Conservation (phyloP, 2,113 vertebrate genomes). For the Ammodytes marinus region DNA sequence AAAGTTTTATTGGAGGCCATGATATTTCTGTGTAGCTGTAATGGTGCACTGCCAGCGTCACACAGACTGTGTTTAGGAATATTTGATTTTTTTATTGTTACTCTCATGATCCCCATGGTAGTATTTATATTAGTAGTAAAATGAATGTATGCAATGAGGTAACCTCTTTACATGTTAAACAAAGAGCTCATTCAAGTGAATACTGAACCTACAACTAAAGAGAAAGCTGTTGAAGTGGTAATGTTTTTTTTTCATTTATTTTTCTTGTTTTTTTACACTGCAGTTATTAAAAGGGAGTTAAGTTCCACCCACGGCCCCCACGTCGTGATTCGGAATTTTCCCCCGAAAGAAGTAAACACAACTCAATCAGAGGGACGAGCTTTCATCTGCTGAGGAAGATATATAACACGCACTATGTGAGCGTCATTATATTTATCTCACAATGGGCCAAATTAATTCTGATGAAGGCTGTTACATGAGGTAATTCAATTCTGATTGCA, state of each 20-base stretch:
- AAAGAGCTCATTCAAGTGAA: conserved; percentile 34
- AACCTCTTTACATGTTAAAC: conserved; percentile 19
- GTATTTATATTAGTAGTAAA: conserved; percentile 21
- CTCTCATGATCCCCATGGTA: conserved; percentile 37
- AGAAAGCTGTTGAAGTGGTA: background rate
- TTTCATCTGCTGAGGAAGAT: conserved; percentile 16
- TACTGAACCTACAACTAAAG: conserved; percentile 4
- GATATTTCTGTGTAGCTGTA: conserved; percentile 17
- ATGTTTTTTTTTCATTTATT: too few species aligned
- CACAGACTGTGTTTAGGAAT: background rate
- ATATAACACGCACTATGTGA: conserved; percentile 9
- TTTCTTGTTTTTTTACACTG: too few species aligned
- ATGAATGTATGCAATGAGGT: background rate
- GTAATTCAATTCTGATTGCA: conserved; percentile 10
- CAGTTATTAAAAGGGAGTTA: conserved; percentile 34
- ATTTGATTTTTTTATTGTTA: background rate
- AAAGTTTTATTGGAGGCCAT: conserved; percentile 17
- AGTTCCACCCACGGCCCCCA: background rate
- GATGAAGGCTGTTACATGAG: conserved; percentile 7
- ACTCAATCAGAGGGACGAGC: conserved; percentile 35
- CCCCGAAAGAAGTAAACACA: conserved; percentile 30
- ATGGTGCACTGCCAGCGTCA: conserved; percentile 10
- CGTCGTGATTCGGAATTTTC: conserved; percentile 36
- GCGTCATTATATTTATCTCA: conserved; percentile 28
- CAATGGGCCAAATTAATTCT: conserved; percentile 14